phyloP scores from a whole-genome alignment of 2,113 vertebrate species.

The Neodon shergylaensis region DNA sequence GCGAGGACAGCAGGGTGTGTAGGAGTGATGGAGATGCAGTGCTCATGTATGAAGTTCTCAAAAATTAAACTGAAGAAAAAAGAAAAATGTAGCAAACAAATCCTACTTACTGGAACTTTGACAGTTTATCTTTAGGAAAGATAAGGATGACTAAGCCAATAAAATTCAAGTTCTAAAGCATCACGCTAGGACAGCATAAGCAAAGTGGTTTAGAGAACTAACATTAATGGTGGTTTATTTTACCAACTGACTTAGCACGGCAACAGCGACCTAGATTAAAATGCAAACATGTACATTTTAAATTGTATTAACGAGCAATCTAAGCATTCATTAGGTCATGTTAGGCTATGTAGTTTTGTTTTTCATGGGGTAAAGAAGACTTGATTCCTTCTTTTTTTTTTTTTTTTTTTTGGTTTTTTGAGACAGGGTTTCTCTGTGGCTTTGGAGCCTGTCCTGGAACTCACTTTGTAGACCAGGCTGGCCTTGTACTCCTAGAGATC shows the following conservation, averaged over 20 bases:
- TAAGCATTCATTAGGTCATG: not conserved
- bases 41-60: not conserved
- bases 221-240: conserved; percentile 13
- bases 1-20: not conserved
- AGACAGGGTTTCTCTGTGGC: too few relatives aligned
- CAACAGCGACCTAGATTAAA: not conserved
- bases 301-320: not conserved
- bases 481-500: too few relatives aligned
- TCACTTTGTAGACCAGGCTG: too few relatives aligned
- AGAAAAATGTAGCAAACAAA: conserved; percentile 5
- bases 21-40: not conserved
- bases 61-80: not conserved
- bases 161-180: conserved; percentile 16
- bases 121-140: not conserved
- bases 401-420: not conserved
- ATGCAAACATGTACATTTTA: not conserved
- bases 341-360: not conserved
- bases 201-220: not conserved
- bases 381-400: not conserved
- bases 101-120: not conserved
- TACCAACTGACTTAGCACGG: conserved; percentile 6
- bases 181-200: not conserved
- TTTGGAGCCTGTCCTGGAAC: too few relatives aligned
- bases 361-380: not conserved
- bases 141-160: not conserved